Base-by-base conservation (phyloP, 1,140 invertebrate species). In the Metopolophium dirhodum region DNA sequence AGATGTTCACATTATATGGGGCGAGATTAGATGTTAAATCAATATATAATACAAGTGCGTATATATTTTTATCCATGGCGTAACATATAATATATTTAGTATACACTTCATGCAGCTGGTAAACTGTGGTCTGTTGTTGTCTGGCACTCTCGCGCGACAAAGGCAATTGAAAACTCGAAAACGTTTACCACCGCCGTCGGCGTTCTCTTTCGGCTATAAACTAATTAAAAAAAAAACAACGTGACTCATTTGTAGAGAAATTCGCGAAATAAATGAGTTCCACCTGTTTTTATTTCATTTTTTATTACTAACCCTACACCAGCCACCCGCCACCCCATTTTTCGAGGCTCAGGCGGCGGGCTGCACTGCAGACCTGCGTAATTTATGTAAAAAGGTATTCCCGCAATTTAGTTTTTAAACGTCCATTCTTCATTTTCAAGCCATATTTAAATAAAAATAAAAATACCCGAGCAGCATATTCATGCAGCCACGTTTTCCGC, bases 321-420 rank as follows among this genome's bases (percentile, higher is more conserved):
- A n/a, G 18, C 6, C 6, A 20, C 90, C 11, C 11, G 7, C 82
- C 7, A 45, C 37, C 54, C 54, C 87, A 20, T 51, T 35, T 88
- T 47, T n/a, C 49, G 20, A 20, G 26, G 86, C n/a, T 26, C 7
- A 47, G 86, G 86, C 45, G 47, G 86, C 6, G 23, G 35, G 51
- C 23, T 26, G 83, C 83, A 45, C 82, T 77, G 85, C 45, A 45
- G 37, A 45, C 85, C 41, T 35, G 11, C 49, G 49, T 93, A 57
- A 93, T 93, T 93, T 93, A 93, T 93, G 77, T 51, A 93, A 93
- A 93, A 93, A 93, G 91, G 91, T 93, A 93, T 93, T 57, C 77
- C 91, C 91, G 91, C 91, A 93, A 93, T 93, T 93, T 93, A 93
- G 91, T 93, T 86, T 93, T 93, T 93, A 93, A 93, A 93, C 91